Conservation (phyloP, 2,797 vertebrate species). For the Poecilia wingei region DNA sequence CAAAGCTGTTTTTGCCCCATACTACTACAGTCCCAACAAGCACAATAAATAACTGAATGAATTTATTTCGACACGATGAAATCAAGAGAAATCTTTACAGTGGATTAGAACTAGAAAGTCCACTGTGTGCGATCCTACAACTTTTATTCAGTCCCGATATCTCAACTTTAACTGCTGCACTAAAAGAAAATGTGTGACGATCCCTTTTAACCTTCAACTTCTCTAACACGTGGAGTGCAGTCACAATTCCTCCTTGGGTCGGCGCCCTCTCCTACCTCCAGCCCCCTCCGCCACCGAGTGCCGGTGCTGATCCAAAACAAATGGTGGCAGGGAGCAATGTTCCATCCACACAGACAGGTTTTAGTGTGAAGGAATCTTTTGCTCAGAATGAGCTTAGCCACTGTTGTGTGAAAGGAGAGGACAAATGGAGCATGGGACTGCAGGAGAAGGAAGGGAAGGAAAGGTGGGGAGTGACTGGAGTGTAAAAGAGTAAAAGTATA, state of each 20-base stretch:
- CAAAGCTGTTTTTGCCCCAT: background rate
- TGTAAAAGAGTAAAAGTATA: constrained; percentile 30
- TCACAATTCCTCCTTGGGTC: constrained; percentile 34
- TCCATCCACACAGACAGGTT: constrained; percentile 77
- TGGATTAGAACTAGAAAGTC: background rate
- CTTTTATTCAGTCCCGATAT: constrained; percentile 7
- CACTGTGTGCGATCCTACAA: background rate
- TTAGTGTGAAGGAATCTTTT: constrained; percentile 79
- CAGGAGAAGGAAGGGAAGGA: constrained; percentile 35
- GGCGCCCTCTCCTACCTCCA: constrained; percentile 42
- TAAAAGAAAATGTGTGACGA: constrained; percentile 30
- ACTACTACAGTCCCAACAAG: background rate
- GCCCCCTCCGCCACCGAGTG: constrained; percentile 56
- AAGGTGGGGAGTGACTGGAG: constrained; percentile 32
- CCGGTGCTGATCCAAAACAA: constrained; percentile 74
- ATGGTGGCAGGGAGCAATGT: constrained; percentile 72
- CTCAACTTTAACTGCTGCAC: constrained; percentile 37
- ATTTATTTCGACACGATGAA: background rate
- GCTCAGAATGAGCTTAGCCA: constrained; percentile 66
- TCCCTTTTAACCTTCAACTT: constrained; percentile 27
- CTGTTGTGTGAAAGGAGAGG: constrained; percentile 59
- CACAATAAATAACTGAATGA: background rate
- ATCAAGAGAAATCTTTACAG: background rate
- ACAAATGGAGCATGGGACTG: constrained; percentile 73
- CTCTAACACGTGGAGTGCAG: constrained; percentile 43